Evolutionary conservation across 2,113 vertebrate species (phyloP).

Genomic region (Microtus pennsylvanicus): DNA sequence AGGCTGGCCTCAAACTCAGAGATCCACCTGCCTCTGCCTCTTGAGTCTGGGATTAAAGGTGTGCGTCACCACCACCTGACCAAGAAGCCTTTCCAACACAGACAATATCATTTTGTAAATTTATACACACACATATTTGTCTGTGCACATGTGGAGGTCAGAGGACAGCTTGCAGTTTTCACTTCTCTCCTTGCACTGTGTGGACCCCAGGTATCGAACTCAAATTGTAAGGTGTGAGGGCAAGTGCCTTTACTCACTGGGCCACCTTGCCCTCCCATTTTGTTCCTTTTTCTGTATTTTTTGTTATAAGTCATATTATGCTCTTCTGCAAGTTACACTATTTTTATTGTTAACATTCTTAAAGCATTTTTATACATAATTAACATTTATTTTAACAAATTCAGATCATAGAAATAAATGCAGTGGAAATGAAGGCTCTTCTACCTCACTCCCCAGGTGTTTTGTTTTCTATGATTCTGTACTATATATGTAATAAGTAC

Average conservation of each 20-base stretch:
- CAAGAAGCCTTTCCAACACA: neutral
- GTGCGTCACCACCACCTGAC: neutral
- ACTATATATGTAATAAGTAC: neutral
- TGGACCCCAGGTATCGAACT: neutral
- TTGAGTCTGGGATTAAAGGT: neutral
- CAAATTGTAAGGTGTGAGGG: neutral
- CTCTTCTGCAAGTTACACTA: neutral
- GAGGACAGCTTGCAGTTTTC: neutral
- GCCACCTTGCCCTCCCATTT: neutral
- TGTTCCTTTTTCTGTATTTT: conserved; percentile 51
- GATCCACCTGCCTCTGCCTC: neutral
- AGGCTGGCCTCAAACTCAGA: neutral
- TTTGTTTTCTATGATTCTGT: neutral
- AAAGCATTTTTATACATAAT: neutral
- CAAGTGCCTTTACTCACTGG: neutral
- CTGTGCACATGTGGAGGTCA: neutral
- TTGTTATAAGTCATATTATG: neutral
- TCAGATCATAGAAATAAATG: neutral
- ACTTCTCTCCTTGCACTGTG: neutral
- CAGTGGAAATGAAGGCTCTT: neutral
- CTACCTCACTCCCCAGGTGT: neutral
- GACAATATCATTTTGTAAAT: conserved; percentile 18
- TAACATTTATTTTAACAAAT: neutral
- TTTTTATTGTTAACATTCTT: neutral
- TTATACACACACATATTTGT: neutral